A percentile compares a stretch with the other conserved stretches of the same genome.
These are phyloP conservation scores for Hozukius guyotensis DNA, from an alignment of 2,797 vertebrate genomes.

Conservation along the genomic window DNA sequence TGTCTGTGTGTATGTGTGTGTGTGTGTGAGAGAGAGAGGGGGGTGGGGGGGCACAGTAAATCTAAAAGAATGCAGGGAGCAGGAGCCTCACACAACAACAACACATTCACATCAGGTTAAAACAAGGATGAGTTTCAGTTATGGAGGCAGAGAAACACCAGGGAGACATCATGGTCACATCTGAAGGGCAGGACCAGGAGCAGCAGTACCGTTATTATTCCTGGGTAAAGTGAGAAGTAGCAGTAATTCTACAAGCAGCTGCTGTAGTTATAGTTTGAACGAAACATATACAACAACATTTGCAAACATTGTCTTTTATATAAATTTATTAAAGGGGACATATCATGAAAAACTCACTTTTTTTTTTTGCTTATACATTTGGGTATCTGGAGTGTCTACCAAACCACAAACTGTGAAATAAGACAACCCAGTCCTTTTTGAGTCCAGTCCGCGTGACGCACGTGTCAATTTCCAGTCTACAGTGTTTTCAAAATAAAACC, in stretches of 20 bases:
- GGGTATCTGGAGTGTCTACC: neutral
- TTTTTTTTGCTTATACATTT: neutral
- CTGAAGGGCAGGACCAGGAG: neutral
- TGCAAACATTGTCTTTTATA: neutral
- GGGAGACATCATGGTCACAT: slow-evolving; percentile 15
- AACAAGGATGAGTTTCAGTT: slow-evolving; percentile 9
- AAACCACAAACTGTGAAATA: neutral
- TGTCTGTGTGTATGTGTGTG: slow-evolving; percentile 16
- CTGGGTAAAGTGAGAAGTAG: neutral
- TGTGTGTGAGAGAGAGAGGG: neutral
- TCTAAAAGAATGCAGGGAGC: slow-evolving; percentile 34
- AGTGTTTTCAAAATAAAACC: too few species aligned
- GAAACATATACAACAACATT: neutral
- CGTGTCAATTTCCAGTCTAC: too few species aligned
- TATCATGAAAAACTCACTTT: neutral
- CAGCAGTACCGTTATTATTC: neutral
- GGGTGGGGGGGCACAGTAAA: slow-evolving; percentile 40
- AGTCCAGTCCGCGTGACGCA: too few species aligned
- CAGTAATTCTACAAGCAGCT: neutral
- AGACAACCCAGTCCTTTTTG: neutral
- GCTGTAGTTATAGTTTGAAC: neutral
- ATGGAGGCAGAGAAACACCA: neutral
- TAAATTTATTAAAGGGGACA: neutral
- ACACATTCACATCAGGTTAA: slow-evolving; percentile 19
- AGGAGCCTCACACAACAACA: slow-evolving; percentile 27